phyloP scores from a whole-genome alignment of 2,888 invertebrate genomes.

The Diaphora mendica region DNA sequence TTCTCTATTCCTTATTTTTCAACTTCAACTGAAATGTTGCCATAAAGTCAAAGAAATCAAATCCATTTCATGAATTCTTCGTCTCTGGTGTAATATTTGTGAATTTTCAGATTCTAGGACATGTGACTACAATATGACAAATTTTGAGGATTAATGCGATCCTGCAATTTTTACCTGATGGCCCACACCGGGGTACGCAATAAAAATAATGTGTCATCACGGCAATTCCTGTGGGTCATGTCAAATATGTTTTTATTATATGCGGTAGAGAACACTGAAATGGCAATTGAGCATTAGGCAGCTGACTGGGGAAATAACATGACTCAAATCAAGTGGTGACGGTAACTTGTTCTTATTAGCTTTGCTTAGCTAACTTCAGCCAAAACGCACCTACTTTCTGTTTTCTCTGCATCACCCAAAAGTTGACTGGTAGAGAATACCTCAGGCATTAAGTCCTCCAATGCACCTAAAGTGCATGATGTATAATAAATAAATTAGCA shows the following conservation, averaged over 20 bases:
- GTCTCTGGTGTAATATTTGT: not conserved
- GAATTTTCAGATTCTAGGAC: not conserved
- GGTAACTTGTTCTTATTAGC: not conserved
- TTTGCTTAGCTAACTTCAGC: too few species aligned
- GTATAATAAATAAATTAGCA: too few species aligned
- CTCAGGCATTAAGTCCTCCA: too few species aligned
- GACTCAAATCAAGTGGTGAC: not conserved
- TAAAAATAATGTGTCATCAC: constrained; percentile 1
- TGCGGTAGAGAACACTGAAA: not conserved
- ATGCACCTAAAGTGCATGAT: too few species aligned
- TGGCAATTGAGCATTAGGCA: not conserved
- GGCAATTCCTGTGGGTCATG: not conserved
- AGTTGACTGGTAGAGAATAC: too few species aligned
- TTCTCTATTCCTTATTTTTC: not conserved
- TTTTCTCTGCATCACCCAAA: too few species aligned
- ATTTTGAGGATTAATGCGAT: not conserved
- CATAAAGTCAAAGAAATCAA: not conserved
- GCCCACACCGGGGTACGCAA: not conserved
- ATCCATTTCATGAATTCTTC: not conserved
- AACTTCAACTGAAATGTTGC: not conserved
- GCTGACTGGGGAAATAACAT: not conserved
- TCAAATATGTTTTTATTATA: not conserved
- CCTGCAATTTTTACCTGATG: constrained; percentile 3
- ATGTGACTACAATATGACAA: not conserved
- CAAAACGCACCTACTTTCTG: too few species aligned